A percentile compares a stretch with the other conserved stretches of the same genome.
Evolutionary conservation across 2,113 vertebrate genomes (phyloP).

Genomic region (Poeciliopsis prolifica): DNA sequence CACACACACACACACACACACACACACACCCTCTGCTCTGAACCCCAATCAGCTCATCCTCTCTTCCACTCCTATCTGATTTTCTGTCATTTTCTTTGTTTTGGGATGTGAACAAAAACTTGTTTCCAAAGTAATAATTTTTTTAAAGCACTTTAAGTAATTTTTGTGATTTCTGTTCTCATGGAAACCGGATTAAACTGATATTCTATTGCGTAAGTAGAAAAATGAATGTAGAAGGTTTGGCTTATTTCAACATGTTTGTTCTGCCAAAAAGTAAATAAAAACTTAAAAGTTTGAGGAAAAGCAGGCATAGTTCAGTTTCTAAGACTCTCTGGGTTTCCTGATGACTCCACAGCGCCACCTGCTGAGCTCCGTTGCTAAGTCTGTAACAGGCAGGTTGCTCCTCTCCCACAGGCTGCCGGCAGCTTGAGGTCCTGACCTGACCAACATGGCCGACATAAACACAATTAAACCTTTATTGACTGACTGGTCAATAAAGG

Average conservation of each 20-base stretch:
- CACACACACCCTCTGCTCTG: not conserved
- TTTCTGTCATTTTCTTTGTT: not conserved
- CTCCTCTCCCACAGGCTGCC: too few relatives aligned
- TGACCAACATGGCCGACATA: not conserved
- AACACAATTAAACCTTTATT: not conserved
- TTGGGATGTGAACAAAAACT: not conserved
- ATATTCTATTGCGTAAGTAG: not conserved
- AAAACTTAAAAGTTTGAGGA: too few relatives aligned
- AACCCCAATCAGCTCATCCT: not conserved
- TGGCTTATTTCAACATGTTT: not conserved
- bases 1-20: too few relatives aligned
- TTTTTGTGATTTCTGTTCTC: not conserved
- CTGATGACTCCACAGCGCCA: not conserved
- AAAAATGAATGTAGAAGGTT: too few relatives aligned
- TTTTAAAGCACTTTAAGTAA: not conserved
- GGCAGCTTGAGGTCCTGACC: not conserved
- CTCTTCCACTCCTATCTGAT: not conserved
- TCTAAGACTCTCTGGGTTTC: not conserved
- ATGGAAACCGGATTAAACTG: not conserved
- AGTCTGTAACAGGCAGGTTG: too few relatives aligned
- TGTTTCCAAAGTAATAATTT: not conserved
- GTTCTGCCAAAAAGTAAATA: not conserved
- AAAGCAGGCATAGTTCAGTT: not conserved
- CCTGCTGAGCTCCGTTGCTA: not conserved
- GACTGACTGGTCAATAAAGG: not conserved